Evolutionary conservation across 1,140 invertebrate genomes (phyloP), one percentile per base, ranked within the genome.

Genomic region (Stegodyphus mimosarum): DNA sequence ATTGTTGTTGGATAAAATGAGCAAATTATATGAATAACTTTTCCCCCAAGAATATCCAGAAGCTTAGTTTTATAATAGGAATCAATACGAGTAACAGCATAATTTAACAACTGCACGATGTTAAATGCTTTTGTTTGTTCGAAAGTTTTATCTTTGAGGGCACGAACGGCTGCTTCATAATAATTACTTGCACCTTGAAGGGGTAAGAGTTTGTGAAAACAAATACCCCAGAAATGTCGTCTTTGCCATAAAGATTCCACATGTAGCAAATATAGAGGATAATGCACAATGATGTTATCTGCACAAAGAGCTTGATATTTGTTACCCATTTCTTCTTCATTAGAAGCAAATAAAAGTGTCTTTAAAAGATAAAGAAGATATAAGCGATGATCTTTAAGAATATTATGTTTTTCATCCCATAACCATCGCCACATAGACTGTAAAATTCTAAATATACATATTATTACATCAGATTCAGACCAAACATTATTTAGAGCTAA

Each of bases 351-450:
- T 10, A 81, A 18, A 9, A 81, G 15, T 10, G 70, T 72, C 63
- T 81, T 81, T n/a, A 33, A 7, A n/a, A 81, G 69, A 64, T 81
- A 81, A 4, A 81, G 55, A 2, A 81, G 33, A 72, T 81, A 81
- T 11, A 81, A n/a, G 13, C 78, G 52, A 51, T 81, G 78, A 17
- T 81, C 78, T 72, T 63, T 72, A 11, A 81, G 49, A 60, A 81
- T 72, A 55, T 79, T 79, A 18, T 81, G 67, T 49, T 81, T 81
- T 51, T 81, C 78, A 64, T 81, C 69, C 78, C 78, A 81, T 50
- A 81, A 15, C 78, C 78, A 81, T 17, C n/a, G n/a, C 78, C 78
- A 81, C 78, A 72, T 72, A 11, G 10, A 17, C 51, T 81, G 78
- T 18, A 81, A 72, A 51, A 81, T 48, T 64, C 78, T 71, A 63